These are phyloP conservation scores for Mesocricetus auratus DNA, from an alignment of 2,113 vertebrate species.

Conservation along the genomic window DNA sequence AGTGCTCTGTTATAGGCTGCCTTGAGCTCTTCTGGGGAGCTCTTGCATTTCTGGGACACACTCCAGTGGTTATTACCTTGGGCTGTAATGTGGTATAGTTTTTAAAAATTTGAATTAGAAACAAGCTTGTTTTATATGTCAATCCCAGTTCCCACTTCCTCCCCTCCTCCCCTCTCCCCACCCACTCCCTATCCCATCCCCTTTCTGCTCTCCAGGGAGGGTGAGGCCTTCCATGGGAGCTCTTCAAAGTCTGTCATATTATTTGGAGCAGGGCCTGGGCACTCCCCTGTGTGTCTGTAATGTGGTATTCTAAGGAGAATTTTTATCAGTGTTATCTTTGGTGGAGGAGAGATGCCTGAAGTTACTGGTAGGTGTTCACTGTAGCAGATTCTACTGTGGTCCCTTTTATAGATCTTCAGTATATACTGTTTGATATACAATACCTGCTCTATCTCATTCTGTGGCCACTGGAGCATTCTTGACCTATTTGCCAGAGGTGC, in stretches of 20 bases:
- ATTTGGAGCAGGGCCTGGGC: too few relatives aligned
- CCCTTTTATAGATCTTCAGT: neutral
- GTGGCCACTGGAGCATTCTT: conserved; percentile 34
- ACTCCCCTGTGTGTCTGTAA: neutral
- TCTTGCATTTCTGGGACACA: conserved; percentile 8
- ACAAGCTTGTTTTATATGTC: too few relatives aligned
- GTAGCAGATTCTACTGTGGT: neutral
- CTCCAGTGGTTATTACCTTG: neutral
- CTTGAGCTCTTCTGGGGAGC: neutral
- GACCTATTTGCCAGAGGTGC: conserved; percentile 56
- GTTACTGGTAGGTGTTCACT: neutral
- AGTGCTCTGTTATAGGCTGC: conserved; percentile 17
- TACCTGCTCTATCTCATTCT: conserved; percentile 29
- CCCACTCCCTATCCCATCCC: too few relatives aligned
- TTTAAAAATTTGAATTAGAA: too few relatives aligned
- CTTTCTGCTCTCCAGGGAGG: too few relatives aligned
- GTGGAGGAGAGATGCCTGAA: neutral
- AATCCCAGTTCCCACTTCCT: too few relatives aligned
- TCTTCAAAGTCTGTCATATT: too few relatives aligned
- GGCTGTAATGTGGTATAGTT: neutral
- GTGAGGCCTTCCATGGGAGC: too few relatives aligned
- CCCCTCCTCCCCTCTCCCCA: too few relatives aligned
- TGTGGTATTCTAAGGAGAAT: neutral
- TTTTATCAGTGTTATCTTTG: neutral
- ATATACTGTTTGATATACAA: neutral